A percentile compares a stretch with the other conserved stretches of the same genome.
These are phyloP conservation scores for Mus spretus DNA, from an alignment of 2,797 vertebrate genomes.

Conservation along the genomic window DNA sequence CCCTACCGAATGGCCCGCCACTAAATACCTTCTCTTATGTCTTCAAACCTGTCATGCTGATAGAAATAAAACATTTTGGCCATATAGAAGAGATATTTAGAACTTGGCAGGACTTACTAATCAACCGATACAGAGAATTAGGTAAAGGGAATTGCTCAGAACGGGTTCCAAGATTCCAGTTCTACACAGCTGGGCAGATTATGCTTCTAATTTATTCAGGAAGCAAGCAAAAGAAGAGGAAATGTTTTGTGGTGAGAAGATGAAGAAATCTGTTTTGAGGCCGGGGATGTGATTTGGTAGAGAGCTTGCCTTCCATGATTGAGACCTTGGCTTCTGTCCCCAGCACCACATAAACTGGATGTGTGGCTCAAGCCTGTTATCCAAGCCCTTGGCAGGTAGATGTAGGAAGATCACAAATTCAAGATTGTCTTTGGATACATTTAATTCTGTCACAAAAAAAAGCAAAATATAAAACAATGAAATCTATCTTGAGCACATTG, in stretches of 20 bases:
- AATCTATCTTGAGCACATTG: constrained; percentile 7
- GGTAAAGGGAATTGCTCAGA: constrained; percentile 16
- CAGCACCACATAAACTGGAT: neutral
- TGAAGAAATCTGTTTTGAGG: neutral
- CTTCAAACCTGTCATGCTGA: neutral
- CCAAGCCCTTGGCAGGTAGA: neutral
- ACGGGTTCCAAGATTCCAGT: neutral
- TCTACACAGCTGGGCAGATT: neutral
- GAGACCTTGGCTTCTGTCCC: neutral
- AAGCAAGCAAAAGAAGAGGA: neutral
- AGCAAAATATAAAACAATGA: neutral
- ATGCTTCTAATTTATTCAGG: constrained; percentile 25
- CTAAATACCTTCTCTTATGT: neutral
- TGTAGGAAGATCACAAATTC: neutral
- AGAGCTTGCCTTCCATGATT: neutral
- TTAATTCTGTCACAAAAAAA: neutral
- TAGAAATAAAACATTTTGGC: neutral
- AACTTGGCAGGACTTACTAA: constrained; percentile 6
- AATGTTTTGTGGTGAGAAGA: constrained; percentile 28
- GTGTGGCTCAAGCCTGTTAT: neutral
- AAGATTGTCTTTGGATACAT: neutral
- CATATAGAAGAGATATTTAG: neutral
- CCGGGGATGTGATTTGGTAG: neutral
- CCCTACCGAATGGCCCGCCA: neutral
- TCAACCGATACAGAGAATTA: neutral